These are phyloP conservation scores for Pseudeuparius sepicola DNA, from an alignment of 2,888 invertebrate species.

Conservation along the genomic window DNA sequence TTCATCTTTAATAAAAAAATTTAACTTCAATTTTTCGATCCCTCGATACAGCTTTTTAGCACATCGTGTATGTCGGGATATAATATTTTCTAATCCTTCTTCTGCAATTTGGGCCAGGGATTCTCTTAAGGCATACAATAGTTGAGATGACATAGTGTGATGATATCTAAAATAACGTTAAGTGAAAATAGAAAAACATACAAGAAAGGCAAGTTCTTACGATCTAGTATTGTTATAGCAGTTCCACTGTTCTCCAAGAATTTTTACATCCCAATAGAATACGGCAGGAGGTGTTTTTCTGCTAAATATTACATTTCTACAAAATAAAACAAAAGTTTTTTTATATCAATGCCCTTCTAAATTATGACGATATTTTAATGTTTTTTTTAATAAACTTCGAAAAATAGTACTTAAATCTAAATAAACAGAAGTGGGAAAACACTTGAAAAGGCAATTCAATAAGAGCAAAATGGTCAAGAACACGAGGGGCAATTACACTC, in stretches of 20 bases:
- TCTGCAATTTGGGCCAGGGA: conserved; percentile 62
- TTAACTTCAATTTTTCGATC: conserved; percentile 54
- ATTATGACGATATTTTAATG: too few relatives aligned
- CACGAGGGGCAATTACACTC: too few relatives aligned
- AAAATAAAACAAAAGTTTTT: conserved; percentile 22
- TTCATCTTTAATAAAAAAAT: conserved; percentile 58
- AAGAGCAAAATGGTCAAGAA: too few relatives aligned
- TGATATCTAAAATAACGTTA: conserved; percentile 68
- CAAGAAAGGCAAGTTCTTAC: conserved; percentile 37
- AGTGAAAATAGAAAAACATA: conserved; percentile 4
- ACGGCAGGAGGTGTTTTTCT: conserved; percentile 48
- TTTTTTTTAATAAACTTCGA: too few relatives aligned
- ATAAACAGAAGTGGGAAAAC: too few relatives aligned
- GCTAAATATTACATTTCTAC: conserved; percentile 46
- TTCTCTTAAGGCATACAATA: conserved; percentile 72
- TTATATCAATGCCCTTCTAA: too few relatives aligned
- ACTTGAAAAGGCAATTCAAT: too few relatives aligned
- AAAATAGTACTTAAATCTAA: too few relatives aligned
- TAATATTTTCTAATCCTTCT: conserved; percentile 61
- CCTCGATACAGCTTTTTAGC: conserved; percentile 58
- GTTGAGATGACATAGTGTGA: conserved; percentile 77
- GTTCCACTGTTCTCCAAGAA: conserved; percentile 68
- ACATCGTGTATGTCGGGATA: conserved; percentile 59
- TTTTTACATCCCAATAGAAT: conserved; percentile 63
- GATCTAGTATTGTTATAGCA: conserved; percentile 54